Percentiles rank a stretch among this genome's conserved stretches.
phyloP scores from a whole-genome alignment of 2,113 vertebrate genomes.

The Empidonax alnorum region DNA sequence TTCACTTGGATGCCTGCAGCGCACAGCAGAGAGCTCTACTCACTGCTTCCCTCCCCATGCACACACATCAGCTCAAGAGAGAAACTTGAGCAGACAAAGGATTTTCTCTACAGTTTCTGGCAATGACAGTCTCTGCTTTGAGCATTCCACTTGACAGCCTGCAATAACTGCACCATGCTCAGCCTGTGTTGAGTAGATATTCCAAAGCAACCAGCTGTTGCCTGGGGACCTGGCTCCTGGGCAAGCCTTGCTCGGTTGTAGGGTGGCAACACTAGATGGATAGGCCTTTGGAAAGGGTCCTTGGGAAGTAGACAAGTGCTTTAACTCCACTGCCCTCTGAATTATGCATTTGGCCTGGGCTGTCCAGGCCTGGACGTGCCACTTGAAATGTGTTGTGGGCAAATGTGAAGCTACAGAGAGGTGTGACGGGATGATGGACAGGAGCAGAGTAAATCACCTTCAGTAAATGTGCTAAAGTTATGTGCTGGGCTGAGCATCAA shows the following conservation, averaged over 20 bases:
- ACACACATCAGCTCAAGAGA: background rate
- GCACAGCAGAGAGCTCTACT: background rate
- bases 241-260: background rate
- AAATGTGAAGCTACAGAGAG: background rate
- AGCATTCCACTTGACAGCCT: background rate
- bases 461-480: background rate
- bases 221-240: background rate
- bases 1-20: background rate
- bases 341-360: background rate
- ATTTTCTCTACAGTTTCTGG: background rate
- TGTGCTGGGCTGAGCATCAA: background rate
- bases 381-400: background rate
- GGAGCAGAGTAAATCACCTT: background rate
- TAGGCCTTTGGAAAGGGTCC: background rate
- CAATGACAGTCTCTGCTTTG: background rate
- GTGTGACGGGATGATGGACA: background rate
- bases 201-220: background rate
- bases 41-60: background rate
- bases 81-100: background rate
- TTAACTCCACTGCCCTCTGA: background rate
- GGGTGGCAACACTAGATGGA: accelerated
- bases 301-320: background rate
- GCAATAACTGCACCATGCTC: background rate
- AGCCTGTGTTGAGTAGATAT: background rate
- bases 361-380: background rate